Percentiles rank a stretch among this genome's conserved stretches.
phyloP scores from a whole-genome alignment of 2,888 invertebrate genomes.

The Coenonympha glycerion region DNA sequence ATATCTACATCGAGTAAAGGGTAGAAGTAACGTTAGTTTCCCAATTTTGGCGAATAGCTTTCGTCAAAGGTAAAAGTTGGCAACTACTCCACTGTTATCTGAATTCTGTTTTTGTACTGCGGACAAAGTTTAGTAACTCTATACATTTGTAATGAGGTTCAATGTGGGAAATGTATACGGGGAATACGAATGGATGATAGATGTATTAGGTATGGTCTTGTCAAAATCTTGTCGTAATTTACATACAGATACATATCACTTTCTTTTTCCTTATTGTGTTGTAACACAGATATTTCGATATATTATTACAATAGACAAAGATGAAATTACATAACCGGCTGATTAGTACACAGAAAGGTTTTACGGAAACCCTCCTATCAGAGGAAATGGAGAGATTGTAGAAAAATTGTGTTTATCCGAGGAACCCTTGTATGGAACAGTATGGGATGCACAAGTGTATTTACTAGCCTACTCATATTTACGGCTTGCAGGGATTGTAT shows the following conservation, averaged over 20 bases:
- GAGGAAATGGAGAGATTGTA: too few relatives aligned
- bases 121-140: slow-evolving; percentile 9
- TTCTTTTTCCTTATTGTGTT: not conserved
- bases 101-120: slow-evolving; percentile 14
- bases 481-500: too few relatives aligned
- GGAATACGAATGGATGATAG: not conserved
- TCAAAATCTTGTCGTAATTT: not conserved
- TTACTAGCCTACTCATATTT: too few relatives aligned
- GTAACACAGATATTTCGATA: not conserved
- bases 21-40: slow-evolving; percentile 1
- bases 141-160: slow-evolving; percentile 13
- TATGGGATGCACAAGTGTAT: too few relatives aligned
- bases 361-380: too few relatives aligned
- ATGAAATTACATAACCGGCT: too few relatives aligned
- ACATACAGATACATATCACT: not conserved
- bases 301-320: too few relatives aligned
- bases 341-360: too few relatives aligned
- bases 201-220: not conserved
- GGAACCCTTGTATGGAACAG: too few relatives aligned
- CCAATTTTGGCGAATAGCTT: slow-evolving; percentile 9
- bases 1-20: not conserved
- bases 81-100: slow-evolving; percentile 12
- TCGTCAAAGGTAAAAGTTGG: slow-evolving; percentile 16
- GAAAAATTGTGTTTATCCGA: too few relatives aligned
- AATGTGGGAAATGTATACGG: not conserved